Conservation (phyloP, 1,140 invertebrate species). For the Saccostrea glomerata region DNA sequence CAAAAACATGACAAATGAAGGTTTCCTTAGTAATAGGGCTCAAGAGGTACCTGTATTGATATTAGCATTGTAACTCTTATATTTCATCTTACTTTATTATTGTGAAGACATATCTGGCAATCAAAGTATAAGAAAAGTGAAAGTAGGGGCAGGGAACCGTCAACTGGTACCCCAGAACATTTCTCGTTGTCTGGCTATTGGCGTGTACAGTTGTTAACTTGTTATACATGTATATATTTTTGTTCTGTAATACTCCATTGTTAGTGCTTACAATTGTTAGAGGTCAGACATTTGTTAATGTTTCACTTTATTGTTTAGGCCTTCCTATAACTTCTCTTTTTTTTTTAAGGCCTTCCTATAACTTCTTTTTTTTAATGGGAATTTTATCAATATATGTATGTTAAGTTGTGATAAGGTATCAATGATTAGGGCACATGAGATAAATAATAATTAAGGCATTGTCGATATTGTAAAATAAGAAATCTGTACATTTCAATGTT, state of each 20-base stretch:
- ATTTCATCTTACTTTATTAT: background rate
- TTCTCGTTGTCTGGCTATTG: constrained; percentile 6
- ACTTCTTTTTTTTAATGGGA: background rate
- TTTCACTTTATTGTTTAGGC: constrained; percentile 6
- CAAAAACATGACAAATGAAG: constrained; percentile 5
- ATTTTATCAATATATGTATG: background rate
- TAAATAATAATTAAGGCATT: background rate
- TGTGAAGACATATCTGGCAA: constrained; percentile 23
- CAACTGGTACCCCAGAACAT: constrained; percentile 5
- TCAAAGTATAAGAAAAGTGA: constrained; percentile 22
- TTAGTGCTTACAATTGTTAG: constrained; percentile 38
- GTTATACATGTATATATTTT: constrained; percentile 32
- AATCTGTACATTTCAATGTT: too few relatives aligned
- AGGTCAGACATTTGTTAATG: constrained; percentile 22
- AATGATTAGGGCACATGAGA: background rate
- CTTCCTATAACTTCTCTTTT: background rate
- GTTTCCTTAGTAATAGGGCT: background rate
- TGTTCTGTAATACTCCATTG: constrained; percentile 30
- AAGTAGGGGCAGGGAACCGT: background rate
- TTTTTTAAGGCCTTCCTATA: constrained; percentile 21
- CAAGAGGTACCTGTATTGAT: background rate
- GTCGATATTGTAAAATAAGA: too few relatives aligned
- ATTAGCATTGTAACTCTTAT: background rate
- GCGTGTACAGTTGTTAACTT: constrained; percentile 27
- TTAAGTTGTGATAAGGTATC: too few relatives aligned